Conservation (phyloP, 2,797 vertebrate species). For the Semotilus atromaculatus region DNA sequence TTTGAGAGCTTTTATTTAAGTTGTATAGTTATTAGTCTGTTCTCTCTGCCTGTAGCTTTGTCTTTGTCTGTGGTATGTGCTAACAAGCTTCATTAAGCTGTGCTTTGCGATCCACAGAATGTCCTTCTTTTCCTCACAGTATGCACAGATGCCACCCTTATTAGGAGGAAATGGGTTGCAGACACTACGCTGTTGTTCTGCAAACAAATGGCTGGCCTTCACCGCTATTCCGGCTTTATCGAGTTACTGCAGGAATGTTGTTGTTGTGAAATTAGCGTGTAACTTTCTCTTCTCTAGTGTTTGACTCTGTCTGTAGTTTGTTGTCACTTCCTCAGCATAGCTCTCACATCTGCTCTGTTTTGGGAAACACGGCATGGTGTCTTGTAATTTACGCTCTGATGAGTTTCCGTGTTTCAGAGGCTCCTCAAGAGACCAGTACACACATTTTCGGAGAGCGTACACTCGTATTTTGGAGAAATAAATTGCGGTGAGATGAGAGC, state of each 20-base stretch:
- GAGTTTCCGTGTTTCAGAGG: conserved; percentile 32
- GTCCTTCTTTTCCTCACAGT: conserved; percentile 3
- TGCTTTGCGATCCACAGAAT: conserved; percentile 6
- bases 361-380: conserved; percentile 18
- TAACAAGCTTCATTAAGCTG: conserved; percentile 29
- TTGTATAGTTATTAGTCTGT: not conserved
- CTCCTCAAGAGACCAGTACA: conserved; percentile 34
- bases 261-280: not conserved
- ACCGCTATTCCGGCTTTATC: not conserved
- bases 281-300: conserved; percentile 2
- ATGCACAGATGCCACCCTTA: conserved; percentile 40
- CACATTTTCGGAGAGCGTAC: conserved; percentile 26
- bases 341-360: conserved; percentile 33
- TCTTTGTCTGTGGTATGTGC: conserved; percentile 31
- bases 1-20: not conserved
- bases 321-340: conserved; percentile 40
- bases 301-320: conserved; percentile 6
- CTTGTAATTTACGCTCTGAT: conserved; percentile 33
- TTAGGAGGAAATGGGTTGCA: conserved; percentile 14
- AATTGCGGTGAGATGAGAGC: conserved; percentile 17
- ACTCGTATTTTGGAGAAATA: conserved; percentile 17
- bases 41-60: conserved; percentile 1
- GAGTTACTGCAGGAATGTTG: conserved; percentile 37
- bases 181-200: conserved; percentile 36
- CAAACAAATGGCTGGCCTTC: conserved; percentile 19